These are phyloP conservation scores for Amiota minor DNA, from an alignment of 2,888 invertebrate species.

Conservation along the genomic window DNA sequence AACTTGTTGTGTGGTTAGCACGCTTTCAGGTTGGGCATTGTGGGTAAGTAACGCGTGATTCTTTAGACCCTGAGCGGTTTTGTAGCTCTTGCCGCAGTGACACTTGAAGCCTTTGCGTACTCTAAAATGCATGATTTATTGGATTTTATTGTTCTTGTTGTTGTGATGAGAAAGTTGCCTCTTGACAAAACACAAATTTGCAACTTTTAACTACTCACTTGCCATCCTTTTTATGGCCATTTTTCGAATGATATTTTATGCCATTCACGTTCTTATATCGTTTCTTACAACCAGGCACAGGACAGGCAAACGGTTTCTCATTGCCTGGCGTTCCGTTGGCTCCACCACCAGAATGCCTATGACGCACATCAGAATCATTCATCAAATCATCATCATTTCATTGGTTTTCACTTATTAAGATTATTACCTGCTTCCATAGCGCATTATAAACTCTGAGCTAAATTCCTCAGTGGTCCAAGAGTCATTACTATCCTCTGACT, in stretches of 20 bases:
- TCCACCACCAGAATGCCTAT: constrained; percentile 74
- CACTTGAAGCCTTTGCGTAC: constrained; percentile 87
- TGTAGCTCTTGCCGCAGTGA: constrained; percentile 90
- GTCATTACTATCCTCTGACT: constrained; percentile 87
- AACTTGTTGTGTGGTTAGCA: constrained; percentile 63
- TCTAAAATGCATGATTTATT: constrained; percentile 71
- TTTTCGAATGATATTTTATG: constrained; percentile 90
- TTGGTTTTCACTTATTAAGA: constrained; percentile 47
- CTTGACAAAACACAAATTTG: constrained; percentile 30
- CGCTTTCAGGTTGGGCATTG: constrained; percentile 70
- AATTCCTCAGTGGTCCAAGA: constrained; percentile 87
- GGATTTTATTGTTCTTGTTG: not conserved
- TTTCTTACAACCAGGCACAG: constrained; percentile 89
- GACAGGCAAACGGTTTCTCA: constrained; percentile 88
- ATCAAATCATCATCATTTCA: too few species aligned
- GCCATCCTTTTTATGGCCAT: constrained; percentile 88
- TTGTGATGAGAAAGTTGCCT: constrained; percentile 19
- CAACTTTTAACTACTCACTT: constrained; percentile 77
- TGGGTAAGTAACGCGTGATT: constrained; percentile 77
- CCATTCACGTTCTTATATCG: constrained; percentile 91
- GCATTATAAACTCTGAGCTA: constrained; percentile 84
- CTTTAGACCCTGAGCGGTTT: constrained; percentile 85
- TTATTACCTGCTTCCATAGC: constrained; percentile 79
- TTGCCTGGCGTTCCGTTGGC: constrained; percentile 74
- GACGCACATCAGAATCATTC: constrained; percentile 36